Conservation (phyloP, 2,888 invertebrate genomes). For the Onthophagus sagittarius region DNA sequence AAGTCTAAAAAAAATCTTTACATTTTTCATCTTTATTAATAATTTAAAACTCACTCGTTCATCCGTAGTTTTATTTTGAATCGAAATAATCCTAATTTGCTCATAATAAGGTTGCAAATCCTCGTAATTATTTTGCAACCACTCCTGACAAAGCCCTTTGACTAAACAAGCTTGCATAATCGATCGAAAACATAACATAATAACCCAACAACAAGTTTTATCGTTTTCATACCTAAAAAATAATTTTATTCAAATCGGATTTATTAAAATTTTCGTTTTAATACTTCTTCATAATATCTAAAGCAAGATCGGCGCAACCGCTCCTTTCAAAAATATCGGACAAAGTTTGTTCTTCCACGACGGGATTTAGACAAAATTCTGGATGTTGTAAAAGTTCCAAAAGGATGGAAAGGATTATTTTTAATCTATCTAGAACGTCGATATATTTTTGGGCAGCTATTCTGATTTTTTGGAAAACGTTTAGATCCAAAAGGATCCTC, state of each 20-base stretch:
- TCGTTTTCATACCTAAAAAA: constrained; percentile 21
- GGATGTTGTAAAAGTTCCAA: constrained; percentile 33
- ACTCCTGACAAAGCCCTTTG: constrained; percentile 23
- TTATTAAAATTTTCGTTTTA: not conserved
- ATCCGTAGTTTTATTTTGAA: constrained; percentile 28
- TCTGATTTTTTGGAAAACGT: constrained; percentile 37
- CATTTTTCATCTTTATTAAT: not conserved
- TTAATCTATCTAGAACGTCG: constrained; percentile 30
- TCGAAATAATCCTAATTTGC: constrained; percentile 25
- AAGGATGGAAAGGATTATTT: constrained; percentile 30
- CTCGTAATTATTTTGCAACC: constrained; percentile 36
- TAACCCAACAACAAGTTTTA: constrained; percentile 16
- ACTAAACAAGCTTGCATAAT: constrained; percentile 22
- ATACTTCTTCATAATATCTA: constrained; percentile 31
- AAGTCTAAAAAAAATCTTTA: too few relatives aligned
- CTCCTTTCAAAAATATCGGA: constrained; percentile 16
- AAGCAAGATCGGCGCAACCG: constrained; percentile 27
- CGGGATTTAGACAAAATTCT: constrained; percentile 18
- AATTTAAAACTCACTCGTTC: constrained; percentile 27
- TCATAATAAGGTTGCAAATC: constrained; percentile 32
- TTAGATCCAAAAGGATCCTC: constrained; percentile 37
- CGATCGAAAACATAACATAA: constrained; percentile 15
- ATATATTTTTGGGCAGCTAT: constrained; percentile 32
- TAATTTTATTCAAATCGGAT: not conserved
- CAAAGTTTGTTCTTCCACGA: constrained; percentile 10